Evolutionary conservation across 1,140 invertebrate genomes (phyloP), one percentile per base, ranked within the genome.

Genomic region (Drosophila navojoa): DNA sequence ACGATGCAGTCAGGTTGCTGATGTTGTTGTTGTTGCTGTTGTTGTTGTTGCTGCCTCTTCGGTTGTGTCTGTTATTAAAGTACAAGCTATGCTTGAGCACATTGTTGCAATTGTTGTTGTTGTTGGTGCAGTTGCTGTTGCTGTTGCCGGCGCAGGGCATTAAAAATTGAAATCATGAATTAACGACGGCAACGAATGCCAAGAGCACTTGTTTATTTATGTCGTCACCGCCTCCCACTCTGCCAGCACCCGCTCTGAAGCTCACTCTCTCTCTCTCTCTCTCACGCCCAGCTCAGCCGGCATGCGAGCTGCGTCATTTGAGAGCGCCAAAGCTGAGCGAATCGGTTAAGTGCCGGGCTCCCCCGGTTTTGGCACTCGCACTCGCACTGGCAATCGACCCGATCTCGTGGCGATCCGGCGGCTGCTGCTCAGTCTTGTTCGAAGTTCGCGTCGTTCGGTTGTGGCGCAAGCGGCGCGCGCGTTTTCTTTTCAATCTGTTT

Each of bases 151-250:
- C 76, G 68, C 79, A 87, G 82, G 68, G 82, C 84, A 87, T 82
- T 87, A 87, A 89, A 87, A 82, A 87, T 89, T 87, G 79, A 87
- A 87, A 87, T 87, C 82, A 87, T 87, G 82, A 87, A 87, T 87
- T 87, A 87, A 87, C 82, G 84, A 87, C 82, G 76, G 76, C 79
- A 71, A 64, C 84, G 76, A 89, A 89, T 89, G 82, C 82, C 82
- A 89, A 87, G 84, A 87, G 82, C 82, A 87, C 82, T 87, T 87
- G 82, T 89, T 87, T 87, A 87, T 87, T 87, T 89, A 87, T 89
- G 82, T 87, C 44, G 47, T 62, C 47, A 32, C 61, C 61, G 53
- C 54, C 38, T 19, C 9, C 19, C 13, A 40, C 22, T 52, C 50
- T 47, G 10, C 38, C 16, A n/a, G 16, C 10, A 1, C 29, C 35